Evolutionary conservation across 2,113 vertebrate genomes (phyloP), one percentile per base, ranked within the genome.

Genomic region (Cinclus mexicanus): DNA sequence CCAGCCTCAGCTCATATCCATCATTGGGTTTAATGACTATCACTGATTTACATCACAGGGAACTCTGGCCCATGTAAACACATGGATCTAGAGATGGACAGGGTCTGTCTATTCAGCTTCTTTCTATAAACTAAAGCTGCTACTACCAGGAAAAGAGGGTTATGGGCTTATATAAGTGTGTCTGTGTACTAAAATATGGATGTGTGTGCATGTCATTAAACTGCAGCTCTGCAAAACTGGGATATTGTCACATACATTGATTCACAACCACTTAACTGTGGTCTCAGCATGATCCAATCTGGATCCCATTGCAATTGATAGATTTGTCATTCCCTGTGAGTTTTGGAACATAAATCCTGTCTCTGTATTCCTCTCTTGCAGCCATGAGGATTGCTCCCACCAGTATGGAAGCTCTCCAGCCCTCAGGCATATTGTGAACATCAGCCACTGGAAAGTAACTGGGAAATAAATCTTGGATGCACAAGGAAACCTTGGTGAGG

Each of bases 61-160:
- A 93, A 74, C 57, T 77, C 39, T 16, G 17, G 80, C 76, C 68
- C 61, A 11, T 29, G 35, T 69, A 92, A 96, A 92, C 83, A 88
- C 0, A 77, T 0, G 0, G 65, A 86, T 55, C 71, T 24, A 61
- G 68, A 88, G 60, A 59, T 3, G 2, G 68, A 31, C 31, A 6
- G 41, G 39, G 19, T 55, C 79, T 79, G 67, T 67, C 59, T 33
- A 24, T 56, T 83, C 87, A 83, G 5, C 50, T 85, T 57, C 75
- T 76, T 69, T 67, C 84, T 77, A 26, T 9, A 85, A 88, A 83
- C 47, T 39, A 60, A 75, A 92, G 56, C 69, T 76, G 55, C 78
- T 35, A 37, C 87, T 59, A 80, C 68, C 82, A 86, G 24, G 72
- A 84, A 57, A 59, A 93, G 37, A 79, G 63, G 42, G 24, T 23